phyloP scores from a whole-genome alignment of 2,888 invertebrate genomes.

The Stictocephala bisonia region DNA sequence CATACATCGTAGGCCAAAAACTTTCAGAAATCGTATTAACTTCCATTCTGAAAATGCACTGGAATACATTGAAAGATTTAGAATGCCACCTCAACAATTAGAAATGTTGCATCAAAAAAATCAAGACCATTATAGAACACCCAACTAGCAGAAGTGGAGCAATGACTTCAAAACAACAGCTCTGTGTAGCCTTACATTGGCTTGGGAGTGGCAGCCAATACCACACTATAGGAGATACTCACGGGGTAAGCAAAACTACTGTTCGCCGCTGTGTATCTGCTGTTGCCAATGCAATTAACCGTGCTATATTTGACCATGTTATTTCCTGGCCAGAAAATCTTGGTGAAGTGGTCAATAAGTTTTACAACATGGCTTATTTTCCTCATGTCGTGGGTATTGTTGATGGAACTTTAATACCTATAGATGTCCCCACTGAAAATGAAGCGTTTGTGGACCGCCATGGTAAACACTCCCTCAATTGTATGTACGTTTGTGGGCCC shows the following conservation, averaged over 20 bases:
- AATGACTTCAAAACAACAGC: too few relatives aligned
- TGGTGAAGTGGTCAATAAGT: constrained; percentile 10
- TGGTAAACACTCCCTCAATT: constrained; percentile 52
- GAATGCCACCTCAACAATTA: too few relatives aligned
- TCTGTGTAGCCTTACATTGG: constrained; percentile 52
- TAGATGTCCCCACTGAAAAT: constrained; percentile 54
- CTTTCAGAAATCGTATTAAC: too few relatives aligned
- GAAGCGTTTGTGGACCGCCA: constrained; percentile 57
- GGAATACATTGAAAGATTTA: too few relatives aligned
- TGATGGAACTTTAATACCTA: constrained; percentile 55
- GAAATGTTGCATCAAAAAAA: too few relatives aligned
- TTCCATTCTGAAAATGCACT: too few relatives aligned
- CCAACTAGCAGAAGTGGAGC: too few relatives aligned
- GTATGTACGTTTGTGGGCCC: constrained; percentile 12
- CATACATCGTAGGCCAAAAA: too few relatives aligned
- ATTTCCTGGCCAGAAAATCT: constrained; percentile 46
- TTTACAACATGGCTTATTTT: constrained; percentile 33
- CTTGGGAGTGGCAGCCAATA: constrained; percentile 53
- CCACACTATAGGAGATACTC: constrained; percentile 56
- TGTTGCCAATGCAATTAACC: constrained; percentile 51
- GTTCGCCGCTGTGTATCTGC: constrained; percentile 54
- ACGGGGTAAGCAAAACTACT: constrained; percentile 57
- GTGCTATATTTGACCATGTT: constrained; percentile 52
- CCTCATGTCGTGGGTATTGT: constrained; percentile 44
- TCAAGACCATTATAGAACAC: too few relatives aligned